Conservation (phyloP, 2,888 invertebrate species). For the Mantis religiosa region DNA sequence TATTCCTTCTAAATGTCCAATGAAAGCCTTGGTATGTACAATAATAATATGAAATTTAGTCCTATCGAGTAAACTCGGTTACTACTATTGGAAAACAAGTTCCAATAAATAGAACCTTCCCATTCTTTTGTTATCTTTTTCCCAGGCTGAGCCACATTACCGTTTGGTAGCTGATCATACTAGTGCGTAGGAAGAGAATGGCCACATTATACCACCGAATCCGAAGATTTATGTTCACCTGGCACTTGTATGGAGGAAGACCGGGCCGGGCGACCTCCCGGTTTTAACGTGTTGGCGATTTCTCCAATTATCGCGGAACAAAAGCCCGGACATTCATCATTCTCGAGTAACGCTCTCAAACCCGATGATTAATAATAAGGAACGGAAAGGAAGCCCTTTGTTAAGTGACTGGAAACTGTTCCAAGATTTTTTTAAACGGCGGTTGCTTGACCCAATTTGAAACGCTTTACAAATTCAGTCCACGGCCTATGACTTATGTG, state of each 20-base stretch:
- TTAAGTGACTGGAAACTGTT: not conserved
- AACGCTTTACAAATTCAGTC: not conserved
- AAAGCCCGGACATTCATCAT: not conserved
- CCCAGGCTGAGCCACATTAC: not conserved
- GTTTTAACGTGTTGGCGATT: not conserved
- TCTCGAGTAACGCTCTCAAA: not conserved
- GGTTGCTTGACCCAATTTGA: not conserved
- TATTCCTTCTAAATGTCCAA: no score
- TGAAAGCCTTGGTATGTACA: no score
- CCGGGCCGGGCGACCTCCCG: not conserved
- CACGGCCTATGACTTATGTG: not conserved
- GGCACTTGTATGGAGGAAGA: not conserved
- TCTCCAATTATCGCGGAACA: not conserved
- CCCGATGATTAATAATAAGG: not conserved
- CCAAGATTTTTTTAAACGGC: not conserved
- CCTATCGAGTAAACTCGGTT: no score
- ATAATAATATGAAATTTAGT: no score
- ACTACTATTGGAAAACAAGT: no score
- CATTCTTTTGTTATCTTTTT: not conserved
- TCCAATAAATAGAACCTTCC: no score
- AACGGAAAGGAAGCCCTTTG: not conserved
- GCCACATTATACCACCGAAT: not conserved
- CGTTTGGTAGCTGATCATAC: not conserved
- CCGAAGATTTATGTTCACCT: not conserved
- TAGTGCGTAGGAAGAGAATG: not conserved